Evolutionary conservation across 2,113 vertebrate species (phyloP), one percentile per base, ranked within the genome.

Genomic region (Gymnocephalus cernua): DNA sequence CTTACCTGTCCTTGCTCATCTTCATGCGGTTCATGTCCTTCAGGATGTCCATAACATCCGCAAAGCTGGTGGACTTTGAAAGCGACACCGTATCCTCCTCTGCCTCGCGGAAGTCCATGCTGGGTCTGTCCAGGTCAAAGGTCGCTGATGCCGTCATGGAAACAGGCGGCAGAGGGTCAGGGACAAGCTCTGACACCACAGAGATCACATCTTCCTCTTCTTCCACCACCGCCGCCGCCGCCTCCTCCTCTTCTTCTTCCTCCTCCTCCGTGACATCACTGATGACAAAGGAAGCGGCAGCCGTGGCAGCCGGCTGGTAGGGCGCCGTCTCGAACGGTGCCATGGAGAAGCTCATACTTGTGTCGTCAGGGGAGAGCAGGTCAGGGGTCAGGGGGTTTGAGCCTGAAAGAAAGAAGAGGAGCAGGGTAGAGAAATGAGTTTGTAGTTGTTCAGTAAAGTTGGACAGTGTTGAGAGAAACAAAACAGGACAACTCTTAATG

Each of bases 21-120:
- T 97, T 99, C 96, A 99, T 98, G 87, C 97, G 96, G 63, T 99
- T 99, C 91, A 99, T 99, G 91, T 99, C 98, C 86, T 98, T 99
- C 66, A 99, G 93, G 69, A 99, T 99, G 74, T 99, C 98, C 97
- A 98, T 99, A 92, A 99, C 98, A 73, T 99, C 98, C 1, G 98
- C 98, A 81, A 99, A 99, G 84, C 98, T 99, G 91, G 98, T 99
- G 92, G 98, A 99, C 93, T 99, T 99, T 21, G 98, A 99, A 0
- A 99, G 96, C 0, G 97, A 99, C 66, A 99, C 88, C 0, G 97
- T 97, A 56, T 96, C 96, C 74, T 99, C 98, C 74, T 99, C 98
- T 3, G 97, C 96, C 21, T 99, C 98, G 0, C 96, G 94, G n/a
- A 96, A 97, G 81, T 96, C 96, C 94, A 95, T 97, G 90, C 94